Base-by-base conservation (phyloP, 1,140 invertebrate species). In the Drosophila lacertosa region DNA sequence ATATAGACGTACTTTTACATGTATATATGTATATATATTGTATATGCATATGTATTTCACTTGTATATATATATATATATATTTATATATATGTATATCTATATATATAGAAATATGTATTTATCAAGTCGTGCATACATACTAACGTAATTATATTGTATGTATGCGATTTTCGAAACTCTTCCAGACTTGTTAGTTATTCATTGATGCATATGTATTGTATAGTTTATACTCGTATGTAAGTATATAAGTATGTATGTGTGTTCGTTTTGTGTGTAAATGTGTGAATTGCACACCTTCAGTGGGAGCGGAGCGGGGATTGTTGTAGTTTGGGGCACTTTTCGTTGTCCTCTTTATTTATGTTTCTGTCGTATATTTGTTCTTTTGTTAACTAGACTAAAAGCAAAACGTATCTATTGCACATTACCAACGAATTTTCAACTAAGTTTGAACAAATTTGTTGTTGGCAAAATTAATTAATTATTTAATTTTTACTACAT, bases 21-120 rank as follows among this genome's bases (percentile, higher is more conserved):
- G 29, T 64, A 75, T 84, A 77, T 82, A 76, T 82, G 68, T 81
- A 67, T 82, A 67, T 82, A 73, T 84, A 79, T 76, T 84, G 72
- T 80, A 84, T 83, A 78, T 78, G 74, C 74, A 77, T 82, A 82
- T 82, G 78, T 81, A 74, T 69, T 69, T 47, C 65, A 29, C 69
- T 71, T 39, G 32, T 74, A 75, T 74, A 75, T 70, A 33, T 76
- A 74, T 68, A 47, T 77, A 37, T 76, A 37, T 58, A 75, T 75
- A 32, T 57, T n/a, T n/a, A n/a, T n/a, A n/a, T n/a, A n/a, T n/a
- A n/a, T 83, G 71, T 79, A 83, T 82, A 33, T 76, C 69, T 68
- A 47, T 77, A 37, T 76, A 37, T 58, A 75, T 75, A 32, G 53
- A 35, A 59, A 6, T 59, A 24, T 59, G 11, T 70, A 35, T 53